Conservation (phyloP, 2,113 vertebrate genomes). For the Thunnus maccoyii region DNA sequence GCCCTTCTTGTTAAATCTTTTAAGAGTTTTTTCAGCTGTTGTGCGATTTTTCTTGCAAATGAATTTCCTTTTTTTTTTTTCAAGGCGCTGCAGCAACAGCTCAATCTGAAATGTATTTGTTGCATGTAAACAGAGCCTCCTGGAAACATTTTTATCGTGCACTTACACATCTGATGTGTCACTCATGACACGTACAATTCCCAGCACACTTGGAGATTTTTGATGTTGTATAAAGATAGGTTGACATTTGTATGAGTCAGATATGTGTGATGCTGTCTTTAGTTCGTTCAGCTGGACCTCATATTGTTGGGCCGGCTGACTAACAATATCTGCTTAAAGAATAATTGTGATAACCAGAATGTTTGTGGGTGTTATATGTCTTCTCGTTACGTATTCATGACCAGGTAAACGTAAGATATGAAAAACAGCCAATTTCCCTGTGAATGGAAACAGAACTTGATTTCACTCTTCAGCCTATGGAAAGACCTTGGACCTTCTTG, state of each 20-base stretch:
- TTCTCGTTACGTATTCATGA: constrained; percentile 26
- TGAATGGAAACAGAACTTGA: background rate
- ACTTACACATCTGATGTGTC: background rate
- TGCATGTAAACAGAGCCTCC: background rate
- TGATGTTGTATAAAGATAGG: constrained; percentile 21
- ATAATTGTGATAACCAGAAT: background rate
- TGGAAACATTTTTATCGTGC: background rate
- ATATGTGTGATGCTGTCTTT: background rate
- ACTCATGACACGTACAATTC: constrained; percentile 13
- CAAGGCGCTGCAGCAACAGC: background rate
- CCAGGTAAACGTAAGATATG: constrained; percentile 40
- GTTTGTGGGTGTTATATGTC: constrained; percentile 18
- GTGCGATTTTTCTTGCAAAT: background rate
- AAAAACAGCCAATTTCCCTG: constrained; percentile 22
- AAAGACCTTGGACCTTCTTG: background rate
- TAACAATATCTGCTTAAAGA: background rate
- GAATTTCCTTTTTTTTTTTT: background rate
- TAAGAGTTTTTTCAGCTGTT: background rate
- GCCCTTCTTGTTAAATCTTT: background rate
- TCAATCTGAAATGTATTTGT: background rate
- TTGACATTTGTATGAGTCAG: constrained; percentile 1
- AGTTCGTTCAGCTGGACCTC: constrained; percentile 14
- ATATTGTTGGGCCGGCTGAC: background rate
- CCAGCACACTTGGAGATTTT: background rate
- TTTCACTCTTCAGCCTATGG: background rate